Base-by-base conservation (phyloP, 2,797 vertebrate species). In the Buceros bicornis region DNA sequence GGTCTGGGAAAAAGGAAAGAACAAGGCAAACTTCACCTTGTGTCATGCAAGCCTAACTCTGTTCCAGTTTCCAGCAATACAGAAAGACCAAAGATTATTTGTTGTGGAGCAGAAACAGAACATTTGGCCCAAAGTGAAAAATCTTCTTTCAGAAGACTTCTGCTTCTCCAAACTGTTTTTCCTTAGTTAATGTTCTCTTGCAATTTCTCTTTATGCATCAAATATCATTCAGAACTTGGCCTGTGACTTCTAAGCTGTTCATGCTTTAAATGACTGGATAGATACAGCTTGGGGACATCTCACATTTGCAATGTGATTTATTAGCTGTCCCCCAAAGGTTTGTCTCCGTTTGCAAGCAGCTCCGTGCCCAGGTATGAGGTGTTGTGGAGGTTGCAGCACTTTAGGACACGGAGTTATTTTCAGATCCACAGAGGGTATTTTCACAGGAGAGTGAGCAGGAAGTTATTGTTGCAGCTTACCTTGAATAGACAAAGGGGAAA, bases 401-500 rank as follows among this genome's bases (percentile, higher is more conserved):
- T 0, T 8, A 77, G 76, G 81, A 72, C 84, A 5, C 0, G 3
- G n/a, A 77, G 76, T 82, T 93, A 50, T 89, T 96, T 91, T 28
- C 89, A 93, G 37, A 67, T 71, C 78, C 92, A 45, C 33, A 70
- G 61, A 87, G 84, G 78, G 92, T 67, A 84, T 93, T 94, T 95
- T 96, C 89, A 58, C 90, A 92, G 93, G 50, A 72, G 70, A 25
- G 37, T 0, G n/a, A 84, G 90, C 96, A 92, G 93, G 95, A 95
- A 94, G 72, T 89, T 86, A 67, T 88, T 95, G 95, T 88, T 90
- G 87, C 72, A 57, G 91, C 42, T 82, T 53, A 83, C 91, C 90
- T 95, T 95, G 95, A 95, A 91, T 25, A 81, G 86, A 95, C 83
- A 93, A 95, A 97, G 89, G 80, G 81, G 87, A 93, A 96, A 76